Evolutionary conservation across 2,797 vertebrate species (phyloP).

Genomic region (Trematomus bernacchii): DNA sequence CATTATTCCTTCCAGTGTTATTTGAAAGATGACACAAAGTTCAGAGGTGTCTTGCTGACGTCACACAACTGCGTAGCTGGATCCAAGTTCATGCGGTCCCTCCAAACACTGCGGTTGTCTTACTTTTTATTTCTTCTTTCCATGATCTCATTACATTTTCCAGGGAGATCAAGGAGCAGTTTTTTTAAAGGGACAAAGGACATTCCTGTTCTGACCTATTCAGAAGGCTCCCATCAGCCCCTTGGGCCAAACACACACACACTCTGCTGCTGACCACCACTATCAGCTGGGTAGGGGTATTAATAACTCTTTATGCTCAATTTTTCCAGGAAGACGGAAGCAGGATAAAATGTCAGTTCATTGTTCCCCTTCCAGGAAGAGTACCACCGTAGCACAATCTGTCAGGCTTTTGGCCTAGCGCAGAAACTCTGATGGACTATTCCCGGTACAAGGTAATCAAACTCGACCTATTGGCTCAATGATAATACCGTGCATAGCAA

Average conservation of each 20-base stretch:
- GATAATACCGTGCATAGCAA: conserved; percentile 46
- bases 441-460: conserved; percentile 57
- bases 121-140: conserved; percentile 62
- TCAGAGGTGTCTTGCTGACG: conserved; percentile 60
- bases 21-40: conserved; percentile 43
- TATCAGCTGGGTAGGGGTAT: conserved; percentile 63
- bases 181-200: conserved; percentile 51
- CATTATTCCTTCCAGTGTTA: conserved; percentile 27
- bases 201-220: conserved; percentile 49
- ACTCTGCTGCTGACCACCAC: conserved; percentile 38
- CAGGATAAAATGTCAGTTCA: conserved; percentile 70
- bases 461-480: conserved; percentile 50
- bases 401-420: conserved; percentile 35
- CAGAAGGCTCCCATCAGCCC: conserved; percentile 30
- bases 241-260: conserved; percentile 17
- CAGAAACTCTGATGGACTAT: conserved; percentile 49
- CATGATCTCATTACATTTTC: conserved; percentile 74
- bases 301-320: conserved; percentile 74
- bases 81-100: conserved; percentile 47
- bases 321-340: conserved; percentile 76
- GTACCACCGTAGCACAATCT: conserved; percentile 38
- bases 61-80: conserved; percentile 51
- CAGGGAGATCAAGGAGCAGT: conserved; percentile 60
- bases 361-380: conserved; percentile 78
- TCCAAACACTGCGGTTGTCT: conserved; percentile 40